A percentile compares a stretch with the other conserved stretches of the same genome.
phyloP scores from a whole-genome alignment of 2,797 vertebrate species.

The Orientallactaga sibirica region DNA sequence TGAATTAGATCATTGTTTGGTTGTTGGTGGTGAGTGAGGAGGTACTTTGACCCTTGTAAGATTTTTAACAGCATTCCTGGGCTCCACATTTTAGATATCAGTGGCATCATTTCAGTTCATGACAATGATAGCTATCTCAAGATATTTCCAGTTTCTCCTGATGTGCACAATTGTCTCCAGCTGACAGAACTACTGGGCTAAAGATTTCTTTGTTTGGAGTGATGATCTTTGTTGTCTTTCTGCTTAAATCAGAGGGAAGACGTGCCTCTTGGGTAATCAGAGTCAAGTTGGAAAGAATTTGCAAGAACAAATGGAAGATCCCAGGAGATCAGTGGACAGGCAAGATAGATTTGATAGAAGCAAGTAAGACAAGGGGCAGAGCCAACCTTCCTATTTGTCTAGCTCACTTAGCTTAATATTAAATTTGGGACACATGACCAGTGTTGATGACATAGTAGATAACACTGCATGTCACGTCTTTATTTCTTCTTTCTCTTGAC shows the following conservation, averaged over 20 bases:
- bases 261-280: neutral
- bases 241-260: neutral
- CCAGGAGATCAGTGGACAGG: neutral
- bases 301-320: neutral
- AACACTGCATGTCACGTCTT: neutral
- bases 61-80: neutral
- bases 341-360: neutral
- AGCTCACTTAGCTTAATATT: neutral
- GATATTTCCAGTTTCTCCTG: neutral
- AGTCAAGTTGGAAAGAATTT: neutral
- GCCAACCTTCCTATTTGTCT: neutral
- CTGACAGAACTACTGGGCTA: neutral
- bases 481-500: slow-evolving; percentile 3
- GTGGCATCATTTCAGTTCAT: neutral
- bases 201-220: neutral
- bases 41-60: neutral
- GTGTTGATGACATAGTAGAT: neutral
- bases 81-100: neutral
- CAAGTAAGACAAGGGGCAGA: neutral
- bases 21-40: neutral
- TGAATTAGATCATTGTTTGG: neutral
- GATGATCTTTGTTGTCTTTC: neutral
- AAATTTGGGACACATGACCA: neutral
- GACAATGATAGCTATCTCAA: neutral
- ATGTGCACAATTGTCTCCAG: neutral